phyloP scores from a whole-genome alignment of 2,888 invertebrate species.

The Chaetoderma sp. region DNA sequence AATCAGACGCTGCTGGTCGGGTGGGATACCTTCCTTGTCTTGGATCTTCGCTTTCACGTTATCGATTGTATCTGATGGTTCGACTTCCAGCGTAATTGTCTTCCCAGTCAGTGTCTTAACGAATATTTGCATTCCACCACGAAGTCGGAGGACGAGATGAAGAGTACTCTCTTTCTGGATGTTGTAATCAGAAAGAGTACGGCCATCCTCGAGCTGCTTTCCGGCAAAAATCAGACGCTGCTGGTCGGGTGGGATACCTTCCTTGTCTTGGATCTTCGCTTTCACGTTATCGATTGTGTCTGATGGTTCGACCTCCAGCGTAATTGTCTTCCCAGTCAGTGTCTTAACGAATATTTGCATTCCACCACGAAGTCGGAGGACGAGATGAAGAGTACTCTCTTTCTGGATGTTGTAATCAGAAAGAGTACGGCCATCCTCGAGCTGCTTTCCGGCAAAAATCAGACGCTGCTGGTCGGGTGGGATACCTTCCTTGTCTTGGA shows the following conservation, averaged over 20 bases:
- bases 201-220: constrained; percentile 93
- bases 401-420: constrained; percentile 96
- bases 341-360: constrained; percentile 84
- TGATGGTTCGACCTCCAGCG: constrained; percentile 78
- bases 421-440: constrained; percentile 92
- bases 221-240: constrained; percentile 80
- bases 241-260: constrained; percentile 68
- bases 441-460: constrained; percentile 89
- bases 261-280: constrained; percentile 72
- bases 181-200: constrained; percentile 91
- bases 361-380: constrained; percentile 81
- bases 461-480: constrained; percentile 61
- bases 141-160: constrained; percentile 88
- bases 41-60: constrained; percentile 81
- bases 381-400: constrained; percentile 90
- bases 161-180: constrained; percentile 95
- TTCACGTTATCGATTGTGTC: constrained; percentile 96
- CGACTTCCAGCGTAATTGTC: constrained; percentile 71
- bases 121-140: constrained; percentile 85
- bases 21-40: constrained; percentile 72
- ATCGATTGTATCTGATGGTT: constrained; percentile 92
- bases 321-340: constrained; percentile 66
- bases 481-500: constrained; percentile 73
- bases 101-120: constrained; percentile 68
- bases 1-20: constrained; percentile 64